A percentile compares a stretch with the other conserved stretches of the same genome.
Conservation (phyloP, 2,797 vertebrate species). For the Austrolebias charrua region DNA sequence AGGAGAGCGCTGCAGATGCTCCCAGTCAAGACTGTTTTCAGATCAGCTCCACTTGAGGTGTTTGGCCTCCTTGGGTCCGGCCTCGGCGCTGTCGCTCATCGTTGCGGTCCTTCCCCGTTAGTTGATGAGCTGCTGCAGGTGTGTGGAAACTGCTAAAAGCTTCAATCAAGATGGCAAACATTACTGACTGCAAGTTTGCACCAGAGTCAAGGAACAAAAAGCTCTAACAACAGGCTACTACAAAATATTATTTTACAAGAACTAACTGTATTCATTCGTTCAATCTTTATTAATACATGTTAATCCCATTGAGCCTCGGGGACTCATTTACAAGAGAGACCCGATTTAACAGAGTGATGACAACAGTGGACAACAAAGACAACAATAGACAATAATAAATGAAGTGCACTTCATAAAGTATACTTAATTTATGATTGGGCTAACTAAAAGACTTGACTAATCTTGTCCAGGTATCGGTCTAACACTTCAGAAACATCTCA, state of each 20-base stretch:
- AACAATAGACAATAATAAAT: too few species aligned
- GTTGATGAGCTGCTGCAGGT: conserved; percentile 26
- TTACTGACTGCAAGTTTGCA: conserved; percentile 18
- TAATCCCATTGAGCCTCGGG: too few species aligned
- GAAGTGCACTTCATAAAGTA: too few species aligned
- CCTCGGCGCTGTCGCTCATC: conserved; percentile 29
- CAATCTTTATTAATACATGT: too few species aligned
- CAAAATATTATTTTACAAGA: neutral
- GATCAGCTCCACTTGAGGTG: conserved; percentile 14
- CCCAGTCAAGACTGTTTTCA: conserved; percentile 27
- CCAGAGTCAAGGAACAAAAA: conserved; percentile 14
- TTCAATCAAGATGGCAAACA: conserved; percentile 28
- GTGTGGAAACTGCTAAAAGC: conserved; percentile 28
- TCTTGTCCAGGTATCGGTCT: neutral
- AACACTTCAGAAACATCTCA: neutral
- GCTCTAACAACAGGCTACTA: neutral
- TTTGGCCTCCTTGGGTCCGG: conserved; percentile 15
- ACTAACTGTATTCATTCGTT: too few species aligned
- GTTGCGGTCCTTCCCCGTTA: conserved; percentile 1
- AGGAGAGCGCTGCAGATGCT: conserved; percentile 33
- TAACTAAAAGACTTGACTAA: neutral
- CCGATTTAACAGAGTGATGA: too few species aligned
- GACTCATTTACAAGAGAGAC: too few species aligned
- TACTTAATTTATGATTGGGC: neutral
- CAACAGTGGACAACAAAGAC: too few species aligned